A percentile compares a stretch with the other conserved stretches of the same genome.
phyloP scores from a whole-genome alignment of 2,888 invertebrate genomes.

The Argyresthia goedartella region DNA sequence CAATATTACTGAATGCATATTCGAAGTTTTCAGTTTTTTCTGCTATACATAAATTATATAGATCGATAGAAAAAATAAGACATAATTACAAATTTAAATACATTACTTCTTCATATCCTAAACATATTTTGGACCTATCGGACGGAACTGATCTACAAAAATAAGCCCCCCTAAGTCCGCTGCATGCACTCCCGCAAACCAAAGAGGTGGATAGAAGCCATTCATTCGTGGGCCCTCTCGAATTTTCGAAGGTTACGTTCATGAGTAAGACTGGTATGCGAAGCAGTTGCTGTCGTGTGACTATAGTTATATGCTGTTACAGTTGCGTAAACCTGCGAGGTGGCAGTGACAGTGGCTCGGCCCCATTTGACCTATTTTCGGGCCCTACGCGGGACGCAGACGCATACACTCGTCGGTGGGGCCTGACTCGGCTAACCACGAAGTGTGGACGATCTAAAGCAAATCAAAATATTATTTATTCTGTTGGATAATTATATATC shows the following conservation, averaged over 20 bases:
- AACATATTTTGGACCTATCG: background rate
- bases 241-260: conserved; percentile 35
- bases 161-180: too few relatives aligned
- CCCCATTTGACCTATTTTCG: conserved; percentile 63
- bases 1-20: too few relatives aligned
- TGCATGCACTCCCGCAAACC: conserved; percentile 19
- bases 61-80: too few relatives aligned
- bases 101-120: background rate
- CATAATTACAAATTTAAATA: too few relatives aligned
- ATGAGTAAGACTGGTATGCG: too few relatives aligned
- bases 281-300: too few relatives aligned
- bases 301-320: too few relatives aligned
- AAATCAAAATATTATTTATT: too few relatives aligned
- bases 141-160: too few relatives aligned
- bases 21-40: too few relatives aligned
- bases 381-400: conserved; percentile 40
- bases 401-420: conserved; percentile 33
- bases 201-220: conserved; percentile 13
- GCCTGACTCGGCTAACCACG: background rate
- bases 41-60: too few relatives aligned
- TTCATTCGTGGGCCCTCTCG: conserved; percentile 24
- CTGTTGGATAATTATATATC: too few relatives aligned
- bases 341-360: conserved; percentile 60
- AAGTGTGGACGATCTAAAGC: background rate
- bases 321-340: conserved; percentile 16